A percentile compares a stretch with the other conserved stretches of the same genome.
Conservation (phyloP, 2,797 vertebrate genomes). For the Xenops minutus region DNA sequence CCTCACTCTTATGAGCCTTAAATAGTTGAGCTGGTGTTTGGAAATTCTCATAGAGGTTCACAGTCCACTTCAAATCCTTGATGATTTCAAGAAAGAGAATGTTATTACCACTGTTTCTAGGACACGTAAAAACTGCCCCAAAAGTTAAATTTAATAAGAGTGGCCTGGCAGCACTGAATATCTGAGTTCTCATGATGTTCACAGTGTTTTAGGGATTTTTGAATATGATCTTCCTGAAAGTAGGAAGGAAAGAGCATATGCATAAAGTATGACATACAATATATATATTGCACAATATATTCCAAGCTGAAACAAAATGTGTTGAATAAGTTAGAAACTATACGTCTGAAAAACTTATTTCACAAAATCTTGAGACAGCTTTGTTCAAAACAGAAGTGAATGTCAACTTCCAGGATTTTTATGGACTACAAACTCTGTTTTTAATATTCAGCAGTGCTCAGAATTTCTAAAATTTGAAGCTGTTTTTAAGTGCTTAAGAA, state of each 20-base stretch:
- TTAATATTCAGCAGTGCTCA: not conserved
- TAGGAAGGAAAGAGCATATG: not conserved
- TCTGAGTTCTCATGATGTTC: not conserved
- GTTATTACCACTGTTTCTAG: not conserved
- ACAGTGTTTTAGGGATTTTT: not conserved
- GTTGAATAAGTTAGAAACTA: not conserved
- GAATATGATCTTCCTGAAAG: not conserved
- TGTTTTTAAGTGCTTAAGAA: not conserved
- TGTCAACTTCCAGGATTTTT: not conserved
- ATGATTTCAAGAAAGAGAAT: not conserved
- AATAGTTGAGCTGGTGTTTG: not conserved
- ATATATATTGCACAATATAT: not conserved
- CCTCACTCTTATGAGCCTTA: not conserved
- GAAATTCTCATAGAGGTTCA: not conserved
- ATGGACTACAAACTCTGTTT: not conserved
- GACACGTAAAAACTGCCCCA: too few relatives aligned
- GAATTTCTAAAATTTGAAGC: not conserved
- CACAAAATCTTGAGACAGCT: not conserved
- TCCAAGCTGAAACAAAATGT: not conserved
- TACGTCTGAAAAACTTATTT: not conserved
- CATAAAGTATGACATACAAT: not conserved
- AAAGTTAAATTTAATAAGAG: not conserved
- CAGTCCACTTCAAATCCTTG: not conserved
- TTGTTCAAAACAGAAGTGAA: not conserved
- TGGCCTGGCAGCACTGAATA: not conserved